Base-by-base conservation (phyloP, 2,888 invertebrate species). In the Parnassius glacialis region DNA sequence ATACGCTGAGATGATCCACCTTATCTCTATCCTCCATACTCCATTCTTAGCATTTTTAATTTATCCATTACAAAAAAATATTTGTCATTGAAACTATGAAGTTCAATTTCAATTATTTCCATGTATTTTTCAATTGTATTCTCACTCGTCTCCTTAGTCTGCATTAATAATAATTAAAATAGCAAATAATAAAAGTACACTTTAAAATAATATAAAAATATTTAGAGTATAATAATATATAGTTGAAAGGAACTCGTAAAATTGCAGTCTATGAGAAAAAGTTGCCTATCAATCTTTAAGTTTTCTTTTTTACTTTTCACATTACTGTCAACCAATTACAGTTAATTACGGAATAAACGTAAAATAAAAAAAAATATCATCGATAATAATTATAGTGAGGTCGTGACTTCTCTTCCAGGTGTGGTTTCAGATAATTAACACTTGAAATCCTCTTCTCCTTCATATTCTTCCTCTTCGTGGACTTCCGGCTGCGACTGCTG, bases 371-470 rank as follows among this genome's bases (percentile, higher is more conserved):
- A 13, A 34, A 34, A 53, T 42, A 10, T 48, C 48, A 48, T 48
- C 13, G 13, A 13, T 48, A 7, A 45, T 41, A 25, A 44, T 54
- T 42, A 43, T 42, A 44, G 44, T 10, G 16, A 20, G 54, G 7
- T 54, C 54, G 9, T 12, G 45, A 45, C 34, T 7, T 25, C n/a
- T n/a, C n/a, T 16, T 34, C 11, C 52, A 34, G 34, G 13, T 48
- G 13, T 48, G 9, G 9, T 48, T 16, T 13, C n/a, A 3, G 12
- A 48, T 1, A 11, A 44, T 62, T 59, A 63, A 63, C 84, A 85
- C 79, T 93, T 92, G 78, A 93, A 94, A 72, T 94, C 94, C 66
- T 94, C 94, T 44, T 94, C 95, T 16, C 90, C 94, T 64, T 94
- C 94, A 61, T 93, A 94, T 57, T 93, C 93, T 44, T 89, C 93